Conservation (phyloP, 2,888 invertebrate species). For the Podabrus alpinus region DNA sequence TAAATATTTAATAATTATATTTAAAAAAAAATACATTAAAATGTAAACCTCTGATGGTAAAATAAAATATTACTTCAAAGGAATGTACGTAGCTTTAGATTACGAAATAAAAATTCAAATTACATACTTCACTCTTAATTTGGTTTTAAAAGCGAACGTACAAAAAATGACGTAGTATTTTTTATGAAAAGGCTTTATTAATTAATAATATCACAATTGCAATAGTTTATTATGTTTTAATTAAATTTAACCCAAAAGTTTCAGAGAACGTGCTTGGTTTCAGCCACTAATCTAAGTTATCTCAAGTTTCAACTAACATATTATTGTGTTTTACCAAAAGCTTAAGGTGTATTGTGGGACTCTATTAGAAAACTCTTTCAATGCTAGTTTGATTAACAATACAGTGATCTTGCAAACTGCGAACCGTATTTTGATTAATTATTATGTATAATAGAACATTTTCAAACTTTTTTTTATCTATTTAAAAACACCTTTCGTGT, state of each 20-base stretch:
- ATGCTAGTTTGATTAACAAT: background rate
- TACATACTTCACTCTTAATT: background rate
- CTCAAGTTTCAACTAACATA: constrained; percentile 2
- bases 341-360: background rate
- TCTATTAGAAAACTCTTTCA: background rate
- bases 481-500: background rate
- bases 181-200: background rate
- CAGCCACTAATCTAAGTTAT: constrained; percentile 6
- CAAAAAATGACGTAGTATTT: background rate
- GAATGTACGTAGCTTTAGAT: background rate
- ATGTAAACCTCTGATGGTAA: background rate
- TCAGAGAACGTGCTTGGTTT: constrained; percentile 5
- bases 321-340: constrained; percentile 1
- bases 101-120: background rate
- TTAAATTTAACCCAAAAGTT: constrained; percentile 1
- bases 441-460: too few relatives aligned
- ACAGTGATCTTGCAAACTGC: background rate
- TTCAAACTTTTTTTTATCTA: background rate
- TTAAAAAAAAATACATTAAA: background rate
- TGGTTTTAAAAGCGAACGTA: background rate
- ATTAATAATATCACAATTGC: background rate
- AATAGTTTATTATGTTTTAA: background rate
- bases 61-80: background rate
- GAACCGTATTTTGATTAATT: too few relatives aligned
- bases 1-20: background rate